Evolutionary conservation across 1,140 invertebrate species (phyloP), one percentile per base, ranked within the genome.

Genomic region (Dinoponera quadriceps): DNA sequence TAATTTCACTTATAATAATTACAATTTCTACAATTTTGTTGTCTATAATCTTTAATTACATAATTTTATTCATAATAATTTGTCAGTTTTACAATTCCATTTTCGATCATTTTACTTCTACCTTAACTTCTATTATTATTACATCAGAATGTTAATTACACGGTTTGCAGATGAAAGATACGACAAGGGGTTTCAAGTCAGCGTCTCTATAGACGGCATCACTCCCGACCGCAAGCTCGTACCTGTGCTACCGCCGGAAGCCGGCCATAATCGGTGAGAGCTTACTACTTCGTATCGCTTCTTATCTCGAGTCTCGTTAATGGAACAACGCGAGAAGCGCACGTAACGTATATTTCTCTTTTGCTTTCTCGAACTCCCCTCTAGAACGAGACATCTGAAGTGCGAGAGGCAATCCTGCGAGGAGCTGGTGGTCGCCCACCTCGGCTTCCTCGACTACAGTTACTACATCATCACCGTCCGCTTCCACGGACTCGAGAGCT

Each of bases 361-460:
- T n/a, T n/a, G n/a, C n/a, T 44, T 9, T 11, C 7, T 44, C 7
- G 3, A 44, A 51, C 60, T 59, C 55, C 44, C 80, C 92, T 91
- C 22, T 80, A 97, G 97, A 88, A 98, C 97, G 0, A 95, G 98
- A 88, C 96, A 98, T 91, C 94, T 99, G 22, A 95, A 96, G 63
- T 99, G 98, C 92, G 96, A 96, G 87, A 95, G 96, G 75, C 96
- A 98, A 93, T 95, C 95, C 22, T 99, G 98, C 93, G 97, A 98
- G 83, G 97, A 98, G 90, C 96, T 99, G 75, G 97, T 98, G 81
- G 95, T 99, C 0, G 95, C 98, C 73, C 98, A 99, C 94, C 95
- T 99, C 33, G 98, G 98, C n/a, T 98, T 97, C 83, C 94, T 99
- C 9, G 97, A 98, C 91, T 98, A 97, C 90, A 96, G 96, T 2